phyloP scores from a whole-genome alignment of 2,888 invertebrate species.

The Hypsopygia costalis region DNA sequence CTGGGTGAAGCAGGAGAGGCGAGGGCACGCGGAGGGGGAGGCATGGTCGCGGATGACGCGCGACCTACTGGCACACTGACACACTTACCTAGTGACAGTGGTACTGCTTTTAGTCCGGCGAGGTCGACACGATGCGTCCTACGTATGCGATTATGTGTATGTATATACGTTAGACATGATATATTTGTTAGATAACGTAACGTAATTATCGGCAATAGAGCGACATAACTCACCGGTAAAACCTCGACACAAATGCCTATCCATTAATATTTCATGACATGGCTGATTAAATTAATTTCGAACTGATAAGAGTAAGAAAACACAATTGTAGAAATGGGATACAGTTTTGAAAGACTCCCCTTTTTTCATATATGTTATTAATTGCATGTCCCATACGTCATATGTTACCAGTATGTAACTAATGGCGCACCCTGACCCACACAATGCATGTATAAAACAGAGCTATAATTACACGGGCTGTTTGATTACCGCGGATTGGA shows the following conservation, averaged over 20 bases:
- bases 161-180: background rate
- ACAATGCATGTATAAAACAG: background rate
- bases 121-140: constrained; percentile 70
- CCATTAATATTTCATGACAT: too few relatives aligned
- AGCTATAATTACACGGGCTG: background rate
- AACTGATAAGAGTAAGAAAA: too few relatives aligned
- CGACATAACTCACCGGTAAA: background rate
- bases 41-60: constrained; percentile 75
- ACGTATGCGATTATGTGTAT: constrained; percentile 44
- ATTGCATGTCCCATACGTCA: too few relatives aligned
- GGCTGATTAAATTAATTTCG: too few relatives aligned
- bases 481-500: background rate
- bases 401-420: too few relatives aligned
- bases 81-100: constrained; percentile 80
- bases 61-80: constrained; percentile 79
- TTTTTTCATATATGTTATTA: too few relatives aligned
- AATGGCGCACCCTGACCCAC: background rate
- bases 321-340: too few relatives aligned
- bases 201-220: background rate
- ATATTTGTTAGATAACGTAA: background rate
- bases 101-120: constrained; percentile 76
- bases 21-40: constrained; percentile 32
- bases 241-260: background rate
- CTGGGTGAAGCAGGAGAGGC: constrained; percentile 31
- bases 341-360: too few relatives aligned